Conservation (phyloP, 1,140 invertebrate genomes). For the Heterodera carotae region DNA sequence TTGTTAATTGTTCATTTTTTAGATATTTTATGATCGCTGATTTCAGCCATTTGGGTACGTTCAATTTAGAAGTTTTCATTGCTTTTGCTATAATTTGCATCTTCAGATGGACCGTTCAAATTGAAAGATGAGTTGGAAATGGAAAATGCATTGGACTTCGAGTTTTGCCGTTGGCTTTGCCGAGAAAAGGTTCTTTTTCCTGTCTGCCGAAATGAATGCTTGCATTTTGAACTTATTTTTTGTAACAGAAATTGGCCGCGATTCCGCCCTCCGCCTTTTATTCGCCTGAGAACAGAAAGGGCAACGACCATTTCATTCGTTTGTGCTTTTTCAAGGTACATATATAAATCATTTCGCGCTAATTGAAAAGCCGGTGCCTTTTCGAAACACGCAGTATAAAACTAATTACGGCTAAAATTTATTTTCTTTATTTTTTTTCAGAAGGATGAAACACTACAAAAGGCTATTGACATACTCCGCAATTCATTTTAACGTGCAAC, state of each 20-base stretch:
- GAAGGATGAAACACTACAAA: conserved; percentile 30
- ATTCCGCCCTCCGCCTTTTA: conserved; percentile 95
- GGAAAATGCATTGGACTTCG: conserved; percentile 76
- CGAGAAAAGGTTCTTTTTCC: conserved; percentile 77
- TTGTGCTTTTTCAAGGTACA: conserved; percentile 90
- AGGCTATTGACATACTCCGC: conserved; percentile 41
- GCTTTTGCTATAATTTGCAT: background rate
- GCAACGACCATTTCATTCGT: conserved; percentile 84
- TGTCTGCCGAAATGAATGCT: background rate
- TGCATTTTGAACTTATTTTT: background rate
- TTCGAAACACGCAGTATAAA: too few relatives aligned
- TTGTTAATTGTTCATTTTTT: background rate
- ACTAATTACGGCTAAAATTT: too few relatives aligned
- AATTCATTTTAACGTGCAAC: conserved; percentile 12
- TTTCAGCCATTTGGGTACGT: conserved; percentile 75
- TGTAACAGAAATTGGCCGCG: conserved; percentile 76
- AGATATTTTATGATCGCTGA: conserved; percentile 91
- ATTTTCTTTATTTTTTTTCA: background rate
- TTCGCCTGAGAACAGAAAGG: conserved; percentile 76
- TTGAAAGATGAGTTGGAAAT: conserved; percentile 16
- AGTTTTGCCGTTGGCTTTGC: conserved; percentile 90
- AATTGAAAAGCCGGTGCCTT: too few relatives aligned
- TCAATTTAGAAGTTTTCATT: background rate
- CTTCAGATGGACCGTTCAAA: conserved; percentile 53
- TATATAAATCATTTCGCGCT: background rate